Evolutionary conservation across 2,888 invertebrate genomes (phyloP), one percentile per base, ranked within the genome.

Genomic region (Drosophila affinis): DNA sequence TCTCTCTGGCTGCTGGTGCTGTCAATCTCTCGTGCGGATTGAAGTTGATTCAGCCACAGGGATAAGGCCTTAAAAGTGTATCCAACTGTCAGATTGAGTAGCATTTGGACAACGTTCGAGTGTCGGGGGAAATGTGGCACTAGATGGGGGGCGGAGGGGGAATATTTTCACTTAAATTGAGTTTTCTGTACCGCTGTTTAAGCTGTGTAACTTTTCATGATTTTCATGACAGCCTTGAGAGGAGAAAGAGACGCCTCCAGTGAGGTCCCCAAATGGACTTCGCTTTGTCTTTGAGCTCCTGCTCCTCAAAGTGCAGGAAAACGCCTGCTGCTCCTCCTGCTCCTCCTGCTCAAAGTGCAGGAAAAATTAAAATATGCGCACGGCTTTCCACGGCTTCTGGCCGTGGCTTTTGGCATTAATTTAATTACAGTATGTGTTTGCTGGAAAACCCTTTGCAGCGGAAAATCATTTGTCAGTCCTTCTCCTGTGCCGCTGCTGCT

Each of bases 381-480:
- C 61, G 47, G 39, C 24, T 56, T 34, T 18, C n/a, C 52, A 4
- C 29, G 29, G 29, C 29, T 29, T 29, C 29, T 14, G 34, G 18
- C 10, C 39, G 46, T 58, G 39, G 34, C 14, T n/a, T 17, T 24
- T 9, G 12, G n/a, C 39, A 12, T 65, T 39, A 52, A 65, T 60
- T 74, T 47, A 74, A 65, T 72, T 65, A 56, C 48, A 29, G 32
- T 48, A 55, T 17, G 34, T 21, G 9, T 34, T 29, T 17, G 12
- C n/a, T 46, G 45, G 3, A 27, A 27, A 46, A 69, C 34, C 57
- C 71, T 49, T 45, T 63, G 73, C 71, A 73, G 57, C 48, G 74
- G 58, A 58, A 72, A 72, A 73, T 63, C 54, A 57, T 72, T 73
- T 73, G 63, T 72, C 48, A 72, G 48, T 18, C 21, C 49, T 17